Percentiles rank a stretch among this genome's conserved stretches.
These are phyloP conservation scores for Temnothorax rugatulus DNA, from an alignment of 2,888 invertebrate genomes.

Conservation along the genomic window DNA sequence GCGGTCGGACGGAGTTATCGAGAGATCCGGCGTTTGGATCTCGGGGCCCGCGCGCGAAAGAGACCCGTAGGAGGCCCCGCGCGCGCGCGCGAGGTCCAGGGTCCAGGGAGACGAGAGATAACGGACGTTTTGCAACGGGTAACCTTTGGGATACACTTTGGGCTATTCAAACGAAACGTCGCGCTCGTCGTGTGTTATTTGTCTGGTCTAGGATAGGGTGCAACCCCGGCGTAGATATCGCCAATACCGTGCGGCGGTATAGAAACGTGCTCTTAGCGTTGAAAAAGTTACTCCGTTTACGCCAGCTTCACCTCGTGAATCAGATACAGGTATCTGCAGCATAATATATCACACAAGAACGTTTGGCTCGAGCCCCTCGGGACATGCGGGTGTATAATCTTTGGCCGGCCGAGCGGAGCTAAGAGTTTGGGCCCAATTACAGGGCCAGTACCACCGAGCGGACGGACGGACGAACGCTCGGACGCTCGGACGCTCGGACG, in stretches of 20 bases:
- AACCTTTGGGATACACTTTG: slow-evolving; percentile 14
- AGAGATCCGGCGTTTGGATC: slow-evolving; percentile 42
- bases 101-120: slow-evolving; percentile 45
- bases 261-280: slow-evolving; percentile 63
- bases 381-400: slow-evolving; percentile 87
- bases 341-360: slow-evolving; percentile 85
- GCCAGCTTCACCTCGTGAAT: slow-evolving; percentile 84
- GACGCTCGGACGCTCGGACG: slow-evolving; percentile 57
- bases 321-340: slow-evolving; percentile 85
- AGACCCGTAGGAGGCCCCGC: neutral
- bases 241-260: neutral
- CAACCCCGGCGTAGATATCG: neutral
- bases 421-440: slow-evolving; percentile 86
- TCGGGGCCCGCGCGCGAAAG: slow-evolving; percentile 3
- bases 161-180: slow-evolving; percentile 40
- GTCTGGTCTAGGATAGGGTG: slow-evolving; percentile 61
- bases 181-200: slow-evolving; percentile 58
- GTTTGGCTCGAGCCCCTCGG: slow-evolving; percentile 83
- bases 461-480: slow-evolving; percentile 65
- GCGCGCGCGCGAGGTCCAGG: slow-evolving; percentile 12
- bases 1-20: slow-evolving; percentile 46
- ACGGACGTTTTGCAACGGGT: neutral
- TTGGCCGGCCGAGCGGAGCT: slow-evolving; percentile 83
- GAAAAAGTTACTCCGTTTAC: slow-evolving; percentile 83
- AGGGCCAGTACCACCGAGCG: slow-evolving; percentile 85